phyloP scores from a whole-genome alignment of 2,888 invertebrate species.

The Exephanes ischioxanthus region DNA sequence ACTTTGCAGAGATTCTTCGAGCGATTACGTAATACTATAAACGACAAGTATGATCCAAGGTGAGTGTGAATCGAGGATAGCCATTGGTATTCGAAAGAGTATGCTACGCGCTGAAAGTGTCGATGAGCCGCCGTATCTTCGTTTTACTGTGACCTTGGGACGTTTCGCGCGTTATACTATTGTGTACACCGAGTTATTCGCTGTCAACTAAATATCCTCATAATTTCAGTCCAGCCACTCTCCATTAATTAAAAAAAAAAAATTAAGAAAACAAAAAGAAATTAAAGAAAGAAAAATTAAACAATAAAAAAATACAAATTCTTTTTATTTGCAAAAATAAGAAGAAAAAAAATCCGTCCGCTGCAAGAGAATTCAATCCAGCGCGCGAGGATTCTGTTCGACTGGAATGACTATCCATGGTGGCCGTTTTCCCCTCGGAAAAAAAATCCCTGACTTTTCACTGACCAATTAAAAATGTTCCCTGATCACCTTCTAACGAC shows the following conservation, averaged over 20 bases:
- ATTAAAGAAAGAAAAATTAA: not conserved
- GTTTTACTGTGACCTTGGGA: not conserved
- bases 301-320: not conserved
- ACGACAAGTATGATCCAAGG: conserved; percentile 65
- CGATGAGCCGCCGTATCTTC: not conserved
- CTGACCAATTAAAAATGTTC: no score
- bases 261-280: not conserved
- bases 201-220: not conserved
- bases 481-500: no score
- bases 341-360: no score
- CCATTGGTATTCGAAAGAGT: conserved; percentile 18
- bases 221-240: not conserved
- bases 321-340: no score
- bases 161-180: not conserved
- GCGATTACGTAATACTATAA: conserved; percentile 58
- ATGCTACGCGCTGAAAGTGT: conserved; percentile 2
- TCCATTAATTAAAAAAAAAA: not conserved
- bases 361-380: no score
- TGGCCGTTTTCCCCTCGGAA: no score
- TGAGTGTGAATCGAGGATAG: conserved; percentile 65
- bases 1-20: conserved; percentile 60
- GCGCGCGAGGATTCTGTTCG: no score
- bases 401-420: no score
- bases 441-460: no score
- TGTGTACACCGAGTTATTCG: not conserved